Conservation (phyloP, 1,140 invertebrate genomes). For the Drosophila tristis region DNA sequence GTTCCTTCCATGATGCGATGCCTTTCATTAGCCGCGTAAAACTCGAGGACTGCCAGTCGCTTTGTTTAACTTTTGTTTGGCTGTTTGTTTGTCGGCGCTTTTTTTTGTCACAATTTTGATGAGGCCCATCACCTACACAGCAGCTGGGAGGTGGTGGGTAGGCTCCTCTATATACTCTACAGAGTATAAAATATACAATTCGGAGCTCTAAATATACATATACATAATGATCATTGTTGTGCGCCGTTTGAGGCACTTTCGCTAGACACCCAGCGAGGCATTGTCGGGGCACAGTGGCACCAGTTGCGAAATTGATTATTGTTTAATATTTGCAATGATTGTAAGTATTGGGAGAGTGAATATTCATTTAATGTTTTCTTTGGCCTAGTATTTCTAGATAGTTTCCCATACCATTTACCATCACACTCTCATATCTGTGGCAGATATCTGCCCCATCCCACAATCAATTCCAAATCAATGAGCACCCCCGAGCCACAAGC, state of each 20-base stretch:
- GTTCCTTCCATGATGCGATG: slow-evolving; percentile 30
- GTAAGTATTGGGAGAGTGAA: no score
- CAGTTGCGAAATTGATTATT: not conserved
- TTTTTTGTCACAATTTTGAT: slow-evolving; percentile 68
- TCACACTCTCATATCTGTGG: no score
- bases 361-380: no score
- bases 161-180: slow-evolving; percentile 14
- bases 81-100: slow-evolving; percentile 48
- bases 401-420: no score
- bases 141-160: slow-evolving; percentile 1
- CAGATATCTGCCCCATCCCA: not conserved
- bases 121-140: slow-evolving; percentile 55
- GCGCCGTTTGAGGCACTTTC: slow-evolving; percentile 70
- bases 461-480: slow-evolving; percentile 11
- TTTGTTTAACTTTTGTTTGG: slow-evolving; percentile 67
- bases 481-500: no score
- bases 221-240: slow-evolving; percentile 74
- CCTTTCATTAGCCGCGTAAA: slow-evolving; percentile 66
- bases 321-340: not conserved
- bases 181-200: slow-evolving; percentile 18
- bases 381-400: no score
- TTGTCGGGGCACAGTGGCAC: slow-evolving; percentile 27
- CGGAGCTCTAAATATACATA: slow-evolving; percentile 14
- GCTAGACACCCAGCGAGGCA: slow-evolving; percentile 50
- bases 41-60: slow-evolving; percentile 54